phyloP scores from a whole-genome alignment of 2,113 vertebrate genomes.

The Podarcis muralis region DNA sequence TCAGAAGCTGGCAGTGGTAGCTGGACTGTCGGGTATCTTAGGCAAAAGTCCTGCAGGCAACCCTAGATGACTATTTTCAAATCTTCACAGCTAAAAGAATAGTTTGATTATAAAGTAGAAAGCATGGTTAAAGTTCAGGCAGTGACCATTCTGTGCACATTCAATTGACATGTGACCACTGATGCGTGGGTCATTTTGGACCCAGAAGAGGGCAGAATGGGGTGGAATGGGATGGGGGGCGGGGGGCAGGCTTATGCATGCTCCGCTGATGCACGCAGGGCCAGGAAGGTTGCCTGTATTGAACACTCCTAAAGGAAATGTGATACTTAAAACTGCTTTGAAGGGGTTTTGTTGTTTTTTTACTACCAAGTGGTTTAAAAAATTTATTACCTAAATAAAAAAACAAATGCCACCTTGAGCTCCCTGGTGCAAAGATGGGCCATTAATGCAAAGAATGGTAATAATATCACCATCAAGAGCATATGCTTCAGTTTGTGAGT shows the following conservation, averaged over 20 bases:
- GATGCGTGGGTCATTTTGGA: too few relatives aligned
- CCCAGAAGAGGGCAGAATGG: too few relatives aligned
- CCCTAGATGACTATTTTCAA: constrained; percentile 66
- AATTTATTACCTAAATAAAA: too few relatives aligned
- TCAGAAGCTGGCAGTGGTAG: constrained; percentile 41
- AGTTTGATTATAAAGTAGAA: neutral
- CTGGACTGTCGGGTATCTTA: constrained; percentile 13
- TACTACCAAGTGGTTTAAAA: too few relatives aligned
- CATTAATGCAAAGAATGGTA: too few relatives aligned
- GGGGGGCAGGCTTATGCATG: too few relatives aligned
- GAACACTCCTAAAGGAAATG: constrained; percentile 11
- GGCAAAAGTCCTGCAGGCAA: constrained; percentile 46
- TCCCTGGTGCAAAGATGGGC: too few relatives aligned
- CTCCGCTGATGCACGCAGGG: neutral
- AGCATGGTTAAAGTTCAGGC: constrained; percentile 19
- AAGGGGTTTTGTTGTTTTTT: too few relatives aligned
- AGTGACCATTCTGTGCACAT: too few relatives aligned
- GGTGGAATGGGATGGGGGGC: too few relatives aligned
- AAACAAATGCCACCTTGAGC: too few relatives aligned
- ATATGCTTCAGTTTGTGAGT: neutral
- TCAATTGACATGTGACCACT: too few relatives aligned
- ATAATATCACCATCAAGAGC: neutral
- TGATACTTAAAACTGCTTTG: neutral
- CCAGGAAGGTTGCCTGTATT: neutral
- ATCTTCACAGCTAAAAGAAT: constrained; percentile 33